Percentiles rank a stretch among this genome's conserved stretches.
These are phyloP conservation scores for Centruroides sculpturatus DNA, from an alignment of 1,140 invertebrate genomes.

Conservation along the genomic window DNA sequence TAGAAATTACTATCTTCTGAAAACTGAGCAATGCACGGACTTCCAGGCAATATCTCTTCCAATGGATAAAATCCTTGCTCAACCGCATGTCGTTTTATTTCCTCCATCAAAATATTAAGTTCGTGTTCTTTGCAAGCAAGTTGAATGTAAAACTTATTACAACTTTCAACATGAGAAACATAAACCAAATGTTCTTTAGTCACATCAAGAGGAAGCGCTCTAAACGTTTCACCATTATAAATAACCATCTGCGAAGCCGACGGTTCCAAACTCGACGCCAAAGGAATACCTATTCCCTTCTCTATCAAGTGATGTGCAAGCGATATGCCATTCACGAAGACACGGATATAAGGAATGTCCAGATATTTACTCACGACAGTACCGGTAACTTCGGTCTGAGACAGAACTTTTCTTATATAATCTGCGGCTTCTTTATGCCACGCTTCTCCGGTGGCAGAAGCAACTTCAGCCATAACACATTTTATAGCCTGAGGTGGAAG, in stretches of 20 bases:
- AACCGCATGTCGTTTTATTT: not conserved
- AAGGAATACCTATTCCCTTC: not conserved
- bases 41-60: not conserved
- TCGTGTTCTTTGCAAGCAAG: constrained; percentile 2
- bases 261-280: not conserved
- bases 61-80: not conserved
- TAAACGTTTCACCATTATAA: not conserved
- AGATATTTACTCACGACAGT: not conserved
- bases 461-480: constrained; percentile 8
- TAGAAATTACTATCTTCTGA: not conserved
- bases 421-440: not conserved
- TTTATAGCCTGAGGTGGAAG: constrained; percentile 1
- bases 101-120: constrained; percentile 7
- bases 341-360: not conserved
- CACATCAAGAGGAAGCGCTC: constrained; percentile 1
- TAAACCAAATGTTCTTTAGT: constrained; percentile 5
- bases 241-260: not conserved
- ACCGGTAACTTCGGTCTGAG: not conserved
- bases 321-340: constrained; percentile 4
- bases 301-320: constrained; percentile 11
- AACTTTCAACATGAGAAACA: not conserved
- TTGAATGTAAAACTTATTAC: constrained; percentile 7
- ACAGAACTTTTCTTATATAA: not conserved
- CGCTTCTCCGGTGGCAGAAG: not conserved
- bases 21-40: constrained; percentile 1